Evolutionary conservation across 2,888 invertebrate species (phyloP), one percentile per base, ranked within the genome.

Genomic region (Cordilura impudica): DNA sequence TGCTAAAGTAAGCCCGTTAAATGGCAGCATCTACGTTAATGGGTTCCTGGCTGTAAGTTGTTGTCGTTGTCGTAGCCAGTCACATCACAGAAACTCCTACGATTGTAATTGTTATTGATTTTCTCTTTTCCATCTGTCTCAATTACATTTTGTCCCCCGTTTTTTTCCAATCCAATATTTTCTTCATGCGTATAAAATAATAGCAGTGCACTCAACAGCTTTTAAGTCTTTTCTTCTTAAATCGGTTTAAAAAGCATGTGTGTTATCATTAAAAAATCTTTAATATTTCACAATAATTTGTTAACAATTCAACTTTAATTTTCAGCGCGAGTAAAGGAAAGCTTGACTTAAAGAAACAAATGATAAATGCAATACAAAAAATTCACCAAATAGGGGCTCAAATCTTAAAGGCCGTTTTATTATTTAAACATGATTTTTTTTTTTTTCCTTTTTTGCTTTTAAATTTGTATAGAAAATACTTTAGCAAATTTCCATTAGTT

Each of bases 1-100:
- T 39, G 35, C 4, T 23, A 35, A 67, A 23, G 10, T 31, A n/a
- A 58, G 39, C 58, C 58, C 54, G 53, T 74, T 72, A 61, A 73
- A 56, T 69, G 73, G 70, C 73, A 60, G 53, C 60, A 65, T 72
- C 56, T 60, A 29, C 71, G 61, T 72, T 69, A 58, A 67, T 75
- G 60, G 39, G 18, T 78, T 67, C 69, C 39, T 39, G 69, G 39
- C 18, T 43, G 51, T 14, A 54, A 49, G 63, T 73, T 83, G 73
- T 70, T 66, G 47, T 21, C 61, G 73, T 70, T 66, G 47, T 21
- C 61, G 69, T 78, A 49, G 23, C 58, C 45, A 65, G 67, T 67
- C 51, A 69, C 51, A 61, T 67, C 61, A 35, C 53, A 45, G 43
- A 47, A 12, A 14, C n/a, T 2, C 67, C 26, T 31, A 29, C 21